These are phyloP conservation scores for Antechinus flavipes DNA, from an alignment of 2,113 vertebrate genomes.

Conservation along the genomic window DNA sequence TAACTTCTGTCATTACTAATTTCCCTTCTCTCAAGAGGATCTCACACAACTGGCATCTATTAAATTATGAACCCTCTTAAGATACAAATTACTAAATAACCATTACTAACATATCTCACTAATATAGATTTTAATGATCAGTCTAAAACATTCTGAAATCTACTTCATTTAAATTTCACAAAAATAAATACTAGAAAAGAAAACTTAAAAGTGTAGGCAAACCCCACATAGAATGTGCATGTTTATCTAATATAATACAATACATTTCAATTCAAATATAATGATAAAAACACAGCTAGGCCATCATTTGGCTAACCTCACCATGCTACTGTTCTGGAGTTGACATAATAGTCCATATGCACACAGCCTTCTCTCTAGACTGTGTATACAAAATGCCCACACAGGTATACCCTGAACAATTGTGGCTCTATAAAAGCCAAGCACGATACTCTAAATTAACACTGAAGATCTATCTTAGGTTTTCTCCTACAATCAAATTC, in stretches of 20 bases:
- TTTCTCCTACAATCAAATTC: neutral
- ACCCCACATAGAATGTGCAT: neutral
- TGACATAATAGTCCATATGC: slow-evolving; percentile 51
- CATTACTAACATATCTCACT: slow-evolving; percentile 45
- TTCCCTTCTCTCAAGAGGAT: neutral
- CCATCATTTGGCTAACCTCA: slow-evolving; percentile 84
- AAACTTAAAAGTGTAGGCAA: slow-evolving; percentile 17
- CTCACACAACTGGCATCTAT: neutral
- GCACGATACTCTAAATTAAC: neutral
- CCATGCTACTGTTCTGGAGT: slow-evolving; percentile 85
- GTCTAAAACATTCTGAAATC: neutral
- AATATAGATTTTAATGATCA: neutral
- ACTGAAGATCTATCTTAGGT: neutral
- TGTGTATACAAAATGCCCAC: neutral
- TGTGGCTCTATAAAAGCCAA: slow-evolving; percentile 1
- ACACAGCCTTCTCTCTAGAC: neutral
- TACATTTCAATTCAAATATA: slow-evolving; percentile 75
- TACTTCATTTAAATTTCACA: slow-evolving; percentile 10
- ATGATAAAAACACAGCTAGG: slow-evolving; percentile 79
- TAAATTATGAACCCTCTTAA: slow-evolving; percentile 37
- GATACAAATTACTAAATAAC: neutral
- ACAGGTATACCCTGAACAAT: neutral
- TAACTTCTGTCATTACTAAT: neutral
- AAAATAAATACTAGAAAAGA: slow-evolving; percentile 28
- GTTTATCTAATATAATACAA: neutral